Base-by-base conservation (phyloP, 2,888 invertebrate genomes). In the Calliopum simillimum region DNA sequence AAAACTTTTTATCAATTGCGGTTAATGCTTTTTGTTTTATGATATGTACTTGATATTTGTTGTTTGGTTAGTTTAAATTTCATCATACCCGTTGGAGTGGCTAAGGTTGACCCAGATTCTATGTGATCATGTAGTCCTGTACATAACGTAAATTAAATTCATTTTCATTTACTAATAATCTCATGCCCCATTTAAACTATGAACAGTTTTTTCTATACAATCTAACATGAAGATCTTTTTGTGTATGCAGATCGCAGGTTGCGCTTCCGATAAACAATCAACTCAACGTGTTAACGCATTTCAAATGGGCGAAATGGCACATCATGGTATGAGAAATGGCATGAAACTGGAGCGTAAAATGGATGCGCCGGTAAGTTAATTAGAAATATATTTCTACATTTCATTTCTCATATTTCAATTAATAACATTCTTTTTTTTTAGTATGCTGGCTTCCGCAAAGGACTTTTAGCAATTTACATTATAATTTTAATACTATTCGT, bases 281-380 rank as follows among this genome's bases (percentile, higher is more conserved):
- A 89, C 89, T 73, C 91, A 92, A 66, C 89, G 93, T 71, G 91
- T 94, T 43, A 93, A 93, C 80, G 89, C 94, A 6, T 94, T 95
- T 88, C 94, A 94, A 41, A 93, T 95, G 94, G 94, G 94, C 81
- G 94, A 95, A 81, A 88, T 91, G 81, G 89, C 91, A 14, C 83
- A 83, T 74, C 80, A 82, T 55, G 89, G 89, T 56, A 86, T 88
- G 74, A 84, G 90, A 2, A 90, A 90, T 71, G 89, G 90, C 76
- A 90, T 92, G 76, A 90, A 90, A 79, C 88, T 91, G 74, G 94
- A 94, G 82, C 88, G 91, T 74, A 91, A 90, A 82, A 89, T 90
- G 75, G 95, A 95, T 84, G 92, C 94, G 51, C 93, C 95, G 79
- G 95, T 95, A 87, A 88, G 88, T 87, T 68, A 51, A 64, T 21